Conservation (phyloP, 2,797 vertebrate species). For the Decapterus maruadsi region DNA sequence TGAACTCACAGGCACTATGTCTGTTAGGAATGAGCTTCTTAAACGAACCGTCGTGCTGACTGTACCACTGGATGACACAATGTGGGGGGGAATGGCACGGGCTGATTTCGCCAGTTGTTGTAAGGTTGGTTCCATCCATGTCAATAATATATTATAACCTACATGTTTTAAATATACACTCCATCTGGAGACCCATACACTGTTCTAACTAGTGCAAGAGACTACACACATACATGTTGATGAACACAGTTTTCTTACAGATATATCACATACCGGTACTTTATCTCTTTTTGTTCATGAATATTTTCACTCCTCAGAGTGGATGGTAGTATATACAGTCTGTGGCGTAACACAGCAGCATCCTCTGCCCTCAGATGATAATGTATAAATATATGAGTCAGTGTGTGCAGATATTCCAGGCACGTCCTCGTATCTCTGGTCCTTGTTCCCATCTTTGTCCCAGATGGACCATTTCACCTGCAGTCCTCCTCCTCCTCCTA, state of each 20-base stretch:
- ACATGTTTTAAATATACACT: slow-evolving; percentile 18
- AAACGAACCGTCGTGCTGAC: neutral
- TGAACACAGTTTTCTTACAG: slow-evolving; percentile 27
- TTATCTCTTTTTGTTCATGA: slow-evolving; percentile 3
- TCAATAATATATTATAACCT: slow-evolving; percentile 1
- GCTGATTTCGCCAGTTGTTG: slow-evolving; percentile 1
- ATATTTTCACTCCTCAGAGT: slow-evolving; percentile 8
- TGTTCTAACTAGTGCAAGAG: slow-evolving; percentile 13
- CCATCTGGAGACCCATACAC: slow-evolving; percentile 30
- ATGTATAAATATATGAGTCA: slow-evolving; percentile 27
- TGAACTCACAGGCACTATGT: neutral
- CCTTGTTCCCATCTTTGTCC: slow-evolving; percentile 35
- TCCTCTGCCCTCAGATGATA: slow-evolving; percentile 26
- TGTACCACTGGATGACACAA: slow-evolving; percentile 5
- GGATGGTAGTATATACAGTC: slow-evolving; percentile 2
- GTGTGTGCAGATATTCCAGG: slow-evolving; percentile 43
- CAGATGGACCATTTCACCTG: slow-evolving; percentile 19
- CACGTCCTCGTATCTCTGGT: slow-evolving; percentile 30
- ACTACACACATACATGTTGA: slow-evolving; percentile 7
- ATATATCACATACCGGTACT: neutral
- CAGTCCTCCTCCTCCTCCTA: slow-evolving; percentile 38
- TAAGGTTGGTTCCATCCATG: slow-evolving; percentile 10
- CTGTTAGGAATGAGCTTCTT: neutral
- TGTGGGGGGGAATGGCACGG: neutral
- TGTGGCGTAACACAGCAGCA: slow-evolving; percentile 40